phyloP scores from a whole-genome alignment of 2,888 invertebrate species.

The Syritta pipiens region DNA sequence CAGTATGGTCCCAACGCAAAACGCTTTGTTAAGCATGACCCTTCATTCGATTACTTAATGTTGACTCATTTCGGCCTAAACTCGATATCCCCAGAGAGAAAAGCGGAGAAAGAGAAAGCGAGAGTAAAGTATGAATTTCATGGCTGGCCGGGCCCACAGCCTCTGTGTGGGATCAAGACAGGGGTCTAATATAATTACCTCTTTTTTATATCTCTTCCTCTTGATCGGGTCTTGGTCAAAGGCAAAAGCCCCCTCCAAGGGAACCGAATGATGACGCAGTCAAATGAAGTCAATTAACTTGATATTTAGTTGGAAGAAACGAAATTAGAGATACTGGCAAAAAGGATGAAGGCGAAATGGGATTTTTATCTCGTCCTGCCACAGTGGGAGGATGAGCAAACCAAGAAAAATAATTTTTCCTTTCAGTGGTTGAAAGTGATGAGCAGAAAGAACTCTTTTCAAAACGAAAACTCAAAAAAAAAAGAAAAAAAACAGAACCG shows the following conservation, averaged over 20 bases:
- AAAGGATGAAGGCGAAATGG: conserved; percentile 26
- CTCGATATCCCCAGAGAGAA: conserved; percentile 2
- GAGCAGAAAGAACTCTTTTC: neutral
- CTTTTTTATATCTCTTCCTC: too few relatives aligned
- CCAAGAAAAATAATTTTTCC: conserved; percentile 12
- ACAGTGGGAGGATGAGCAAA: conserved; percentile 19
- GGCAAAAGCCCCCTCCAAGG: neutral
- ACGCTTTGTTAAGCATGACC: conserved; percentile 27
- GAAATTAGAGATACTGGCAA: conserved; percentile 10
- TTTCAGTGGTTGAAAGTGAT: neutral
- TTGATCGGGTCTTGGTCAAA: conserved; percentile 39
- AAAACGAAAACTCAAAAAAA: too few relatives aligned
- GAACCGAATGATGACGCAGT: conserved; percentile 29
- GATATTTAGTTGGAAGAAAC: conserved; percentile 8
- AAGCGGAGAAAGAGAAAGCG: neutral
- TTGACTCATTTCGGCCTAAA: conserved; percentile 31
- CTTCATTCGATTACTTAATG: conserved; percentile 42
- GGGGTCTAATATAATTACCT: conserved; percentile 51
- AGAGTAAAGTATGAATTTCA: conserved; percentile 10
- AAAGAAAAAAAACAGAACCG: neutral
- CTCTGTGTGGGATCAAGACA: conserved; percentile 14
- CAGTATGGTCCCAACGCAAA: conserved; percentile 5
- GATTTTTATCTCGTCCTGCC: conserved; percentile 35
- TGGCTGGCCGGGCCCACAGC: conserved; percentile 19
- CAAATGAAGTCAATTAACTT: conserved; percentile 55